These are phyloP conservation scores for Zosterops lateralis DNA, from an alignment of 2,113 vertebrate species.

Conservation along the genomic window DNA sequence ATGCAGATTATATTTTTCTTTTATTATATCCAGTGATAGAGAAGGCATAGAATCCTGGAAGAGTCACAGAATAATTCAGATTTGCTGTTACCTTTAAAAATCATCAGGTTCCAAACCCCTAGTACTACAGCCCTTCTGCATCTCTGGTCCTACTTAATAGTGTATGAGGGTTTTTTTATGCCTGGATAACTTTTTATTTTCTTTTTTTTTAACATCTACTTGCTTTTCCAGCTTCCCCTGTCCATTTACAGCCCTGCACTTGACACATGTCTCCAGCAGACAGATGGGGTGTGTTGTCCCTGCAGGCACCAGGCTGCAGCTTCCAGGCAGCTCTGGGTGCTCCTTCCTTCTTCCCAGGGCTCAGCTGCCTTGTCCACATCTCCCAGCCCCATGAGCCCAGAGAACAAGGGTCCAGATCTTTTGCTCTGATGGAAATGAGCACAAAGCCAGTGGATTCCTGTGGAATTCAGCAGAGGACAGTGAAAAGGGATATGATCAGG, in stretches of 20 bases:
- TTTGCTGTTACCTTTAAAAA: neutral
- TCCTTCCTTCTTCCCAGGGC: neutral
- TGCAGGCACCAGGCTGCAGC: neutral
- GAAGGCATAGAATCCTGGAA: neutral
- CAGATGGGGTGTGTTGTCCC: neutral
- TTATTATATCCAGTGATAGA: neutral
- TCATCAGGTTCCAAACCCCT: neutral
- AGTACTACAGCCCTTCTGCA: no score
- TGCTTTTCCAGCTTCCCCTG: neutral
- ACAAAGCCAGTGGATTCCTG: neutral
- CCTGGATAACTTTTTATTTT: neutral
- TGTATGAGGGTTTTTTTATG: neutral
- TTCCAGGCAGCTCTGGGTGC: fast-evolving
- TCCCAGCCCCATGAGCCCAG: neutral
- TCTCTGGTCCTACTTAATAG: neutral
- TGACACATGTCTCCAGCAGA: fast-evolving
- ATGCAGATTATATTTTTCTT: neutral
- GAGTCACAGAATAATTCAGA: neutral
- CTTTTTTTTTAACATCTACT: neutral
- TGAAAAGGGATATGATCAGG: neutral
- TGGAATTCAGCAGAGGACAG: neutral
- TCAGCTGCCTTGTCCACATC: neutral
- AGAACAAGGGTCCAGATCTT: neutral
- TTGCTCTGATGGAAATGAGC: neutral
- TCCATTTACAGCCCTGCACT: neutral